Evolutionary conservation across 2,113 vertebrate species (phyloP).

Genomic region (Lepus americanus): DNA sequence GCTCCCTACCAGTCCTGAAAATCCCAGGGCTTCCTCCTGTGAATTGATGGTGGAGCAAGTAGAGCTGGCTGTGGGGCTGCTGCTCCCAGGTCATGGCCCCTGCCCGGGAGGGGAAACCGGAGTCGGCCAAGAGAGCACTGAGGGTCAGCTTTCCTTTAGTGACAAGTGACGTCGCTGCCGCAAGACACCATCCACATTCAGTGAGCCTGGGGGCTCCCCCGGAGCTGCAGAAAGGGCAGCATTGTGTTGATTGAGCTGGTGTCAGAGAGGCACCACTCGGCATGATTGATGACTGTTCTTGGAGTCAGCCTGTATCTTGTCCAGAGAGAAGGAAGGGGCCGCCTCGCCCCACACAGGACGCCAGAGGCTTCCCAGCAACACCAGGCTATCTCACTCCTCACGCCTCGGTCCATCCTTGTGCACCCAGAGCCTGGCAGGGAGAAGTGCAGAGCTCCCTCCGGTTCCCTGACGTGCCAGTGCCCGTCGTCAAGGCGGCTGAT

Average conservation of each 20-base stretch:
- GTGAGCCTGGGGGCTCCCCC: background rate
- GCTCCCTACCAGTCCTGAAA: background rate
- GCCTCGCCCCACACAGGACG: fast-evolving
- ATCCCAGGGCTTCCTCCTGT: background rate
- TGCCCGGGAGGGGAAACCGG: background rate
- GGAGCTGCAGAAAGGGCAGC: background rate
- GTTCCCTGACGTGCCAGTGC: background rate
- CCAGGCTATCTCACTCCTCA: background rate
- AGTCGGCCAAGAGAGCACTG: fast-evolving
- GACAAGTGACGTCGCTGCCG: fast-evolving
- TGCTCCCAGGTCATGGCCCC: background rate
- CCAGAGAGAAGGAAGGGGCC: background rate
- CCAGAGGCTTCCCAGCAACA: fast-evolving
- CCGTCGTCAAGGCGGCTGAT: background rate
- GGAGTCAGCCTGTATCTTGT: background rate
- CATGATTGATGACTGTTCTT: background rate
- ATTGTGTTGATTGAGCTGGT: background rate
- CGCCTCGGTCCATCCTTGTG: background rate
- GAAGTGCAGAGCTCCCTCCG: background rate
- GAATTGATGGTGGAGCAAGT: background rate
- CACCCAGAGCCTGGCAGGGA: background rate
- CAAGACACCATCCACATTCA: background rate
- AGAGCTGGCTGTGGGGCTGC: background rate
- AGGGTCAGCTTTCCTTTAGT: background rate
- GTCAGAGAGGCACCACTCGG: background rate